Base-by-base conservation (phyloP, 2,797 vertebrate species). In the Oceanodroma leucorhoa region DNA sequence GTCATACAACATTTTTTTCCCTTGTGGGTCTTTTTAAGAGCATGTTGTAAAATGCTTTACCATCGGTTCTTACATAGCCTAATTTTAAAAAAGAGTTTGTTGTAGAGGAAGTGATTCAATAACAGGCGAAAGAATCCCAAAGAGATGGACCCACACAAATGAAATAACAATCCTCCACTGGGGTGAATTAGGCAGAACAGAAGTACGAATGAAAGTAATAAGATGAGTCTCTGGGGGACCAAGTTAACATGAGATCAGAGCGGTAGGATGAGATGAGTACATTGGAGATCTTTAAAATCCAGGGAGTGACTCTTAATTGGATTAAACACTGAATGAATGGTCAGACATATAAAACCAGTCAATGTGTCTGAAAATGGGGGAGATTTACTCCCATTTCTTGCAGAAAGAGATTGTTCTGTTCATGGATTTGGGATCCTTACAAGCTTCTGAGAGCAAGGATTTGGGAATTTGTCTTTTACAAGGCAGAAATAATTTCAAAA, bases 401-500 rank as follows among this genome's bases (percentile, higher is more conserved):
- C 36, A 87, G 24, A 21, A 50, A 88, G 64, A 86, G 8, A 8
- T 57, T 64, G 19, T 62, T 54, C 60, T 41, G 11, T 36, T 58
- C 27, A 18, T 46, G 76, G 22, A 60, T 90, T 76, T 71, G 24
- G 27, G 19, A 58, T n/a, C 34, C 36, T 75, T 43, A 46, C 23
- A 87, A 50, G 12, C 38, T 90, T 94, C 89, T 92, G 69, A 71
- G 83, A 95, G 34, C 29, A 80, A 85, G 83, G 32, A 18, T 93
- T 94, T 93, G 72, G 57, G 81, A 95, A 95, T 87, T 94, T 79
- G 30, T 45, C 54, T 91, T 90, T 78, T 87, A 83, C 23, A 71
- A 30, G 41, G 46, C 43, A 93, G 89, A 95, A 96, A 95, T 67
- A 45, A 70, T 94, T 91, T 87, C 60, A 79, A 90, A 90, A 94